Percentiles rank a stretch among this genome's conserved stretches.
These are phyloP conservation scores for Phragmatobia fuliginosa DNA, from an alignment of 2,888 invertebrate genomes.

Conservation along the genomic window DNA sequence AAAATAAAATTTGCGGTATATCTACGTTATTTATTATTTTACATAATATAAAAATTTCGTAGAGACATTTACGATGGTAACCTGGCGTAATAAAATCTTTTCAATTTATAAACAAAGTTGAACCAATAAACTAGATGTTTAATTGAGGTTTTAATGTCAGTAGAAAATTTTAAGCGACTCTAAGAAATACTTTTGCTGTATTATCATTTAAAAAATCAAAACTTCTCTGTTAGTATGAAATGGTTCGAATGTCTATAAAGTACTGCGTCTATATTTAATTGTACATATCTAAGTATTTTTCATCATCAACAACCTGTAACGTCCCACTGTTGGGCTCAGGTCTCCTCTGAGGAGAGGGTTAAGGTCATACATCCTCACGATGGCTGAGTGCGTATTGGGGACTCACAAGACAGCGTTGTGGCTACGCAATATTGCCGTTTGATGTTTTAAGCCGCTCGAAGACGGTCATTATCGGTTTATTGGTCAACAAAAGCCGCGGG, in stretches of 20 bases:
- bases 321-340: too few relatives aligned
- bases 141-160: constrained; percentile 19
- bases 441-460: too few relatives aligned
- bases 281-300: too few relatives aligned
- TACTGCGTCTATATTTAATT: not conserved
- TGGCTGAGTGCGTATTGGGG: too few relatives aligned
- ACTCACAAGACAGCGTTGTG: too few relatives aligned
- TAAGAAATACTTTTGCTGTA: not conserved
- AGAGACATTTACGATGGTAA: constrained; percentile 41
- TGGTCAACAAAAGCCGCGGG: too few relatives aligned
- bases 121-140: constrained; percentile 38
- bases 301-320: too few relatives aligned
- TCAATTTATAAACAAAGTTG: constrained; percentile 32
- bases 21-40: constrained; percentile 2
- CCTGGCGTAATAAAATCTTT: constrained; percentile 32
- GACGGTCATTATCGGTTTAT: too few relatives aligned
- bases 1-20: not conserved
- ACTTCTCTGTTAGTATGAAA: not conserved
- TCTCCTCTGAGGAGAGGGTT: too few relatives aligned
- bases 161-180: constrained; percentile 9
- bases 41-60: constrained; percentile 1
- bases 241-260: not conserved
- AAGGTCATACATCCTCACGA: too few relatives aligned
- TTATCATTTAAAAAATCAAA: constrained; percentile 10
- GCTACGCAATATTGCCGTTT: too few relatives aligned